phyloP scores from a whole-genome alignment of 2,888 invertebrate genomes.

The Ashinkailepas kermadecensis region DNA sequence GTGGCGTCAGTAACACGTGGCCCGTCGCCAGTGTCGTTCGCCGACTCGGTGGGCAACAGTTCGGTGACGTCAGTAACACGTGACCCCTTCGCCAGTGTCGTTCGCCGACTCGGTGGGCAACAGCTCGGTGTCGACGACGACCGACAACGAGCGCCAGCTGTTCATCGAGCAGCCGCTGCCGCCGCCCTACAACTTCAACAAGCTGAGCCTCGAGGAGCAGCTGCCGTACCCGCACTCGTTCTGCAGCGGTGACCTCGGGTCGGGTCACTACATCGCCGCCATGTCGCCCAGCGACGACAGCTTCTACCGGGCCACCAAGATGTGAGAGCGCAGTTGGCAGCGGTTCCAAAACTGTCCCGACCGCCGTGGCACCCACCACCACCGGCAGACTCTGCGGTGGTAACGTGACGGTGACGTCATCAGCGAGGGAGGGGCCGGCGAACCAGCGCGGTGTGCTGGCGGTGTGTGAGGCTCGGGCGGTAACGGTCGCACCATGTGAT shows the following conservation, averaged over 20 bases:
- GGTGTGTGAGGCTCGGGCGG: neutral
- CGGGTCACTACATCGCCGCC: conserved; percentile 9
- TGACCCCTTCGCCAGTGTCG: neutral
- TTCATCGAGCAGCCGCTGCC: neutral
- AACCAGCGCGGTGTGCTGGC: neutral
- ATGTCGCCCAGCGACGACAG: conserved; percentile 4
- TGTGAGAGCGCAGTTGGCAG: neutral
- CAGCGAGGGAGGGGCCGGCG: neutral
- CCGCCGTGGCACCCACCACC: too few species aligned
- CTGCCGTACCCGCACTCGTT: neutral
- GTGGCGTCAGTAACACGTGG: neutral
- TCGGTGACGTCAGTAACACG: too few species aligned
- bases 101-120: conserved; percentile 4
- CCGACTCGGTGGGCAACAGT: neutral
- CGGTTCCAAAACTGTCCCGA: too few species aligned
- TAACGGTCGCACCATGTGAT: conserved; percentile 8
- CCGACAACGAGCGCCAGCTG: conserved; percentile 18
- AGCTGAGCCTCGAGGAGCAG: neutral
- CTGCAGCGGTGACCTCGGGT: neutral
- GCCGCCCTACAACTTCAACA: conserved; percentile 18
- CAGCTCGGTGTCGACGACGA: conserved; percentile 1
- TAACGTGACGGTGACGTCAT: neutral
- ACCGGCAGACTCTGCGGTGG: too few species aligned
- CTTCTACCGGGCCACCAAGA: conserved; percentile 5
- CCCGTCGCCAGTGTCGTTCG: neutral